phyloP scores from a whole-genome alignment of 2,888 invertebrate species.

The Xestia ashworthii region DNA sequence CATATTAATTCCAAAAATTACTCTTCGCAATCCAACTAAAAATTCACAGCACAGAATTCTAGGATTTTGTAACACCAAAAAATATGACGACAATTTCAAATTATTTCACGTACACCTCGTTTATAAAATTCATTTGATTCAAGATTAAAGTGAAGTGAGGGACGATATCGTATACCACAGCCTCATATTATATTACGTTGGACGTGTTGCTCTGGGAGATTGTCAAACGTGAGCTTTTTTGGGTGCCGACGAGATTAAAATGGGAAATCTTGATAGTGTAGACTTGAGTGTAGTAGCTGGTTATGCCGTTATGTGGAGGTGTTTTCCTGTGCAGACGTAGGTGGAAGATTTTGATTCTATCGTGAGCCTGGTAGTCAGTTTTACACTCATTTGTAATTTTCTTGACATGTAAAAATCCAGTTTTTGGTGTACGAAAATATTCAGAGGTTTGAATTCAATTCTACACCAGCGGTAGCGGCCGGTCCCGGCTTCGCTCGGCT shows the following conservation, averaged over 20 bases:
- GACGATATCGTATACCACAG: conserved; percentile 59
- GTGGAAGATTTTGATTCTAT: conserved; percentile 18
- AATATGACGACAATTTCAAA: conserved; percentile 57
- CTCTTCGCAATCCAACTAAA: not conserved
- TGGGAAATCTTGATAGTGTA: conserved; percentile 52
- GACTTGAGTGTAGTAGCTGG: conserved; percentile 2
- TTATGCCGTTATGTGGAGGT: conserved; percentile 30
- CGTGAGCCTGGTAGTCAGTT: not conserved
- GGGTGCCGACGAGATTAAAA: conserved; percentile 72
- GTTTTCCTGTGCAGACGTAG: conserved; percentile 23
- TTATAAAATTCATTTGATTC: conserved; percentile 69
- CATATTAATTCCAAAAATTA: not conserved
- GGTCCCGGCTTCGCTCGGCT: too few relatives aligned
- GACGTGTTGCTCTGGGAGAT: conserved; percentile 75
- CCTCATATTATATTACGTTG: conserved; percentile 67
- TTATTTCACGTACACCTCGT: conserved; percentile 66
- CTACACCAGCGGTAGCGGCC: too few relatives aligned
- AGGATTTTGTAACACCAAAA: conserved; percentile 32
- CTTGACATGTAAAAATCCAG: too few relatives aligned
- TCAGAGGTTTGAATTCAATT: not conserved
- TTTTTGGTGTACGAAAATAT: not conserved
- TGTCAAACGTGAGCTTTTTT: conserved; percentile 74
- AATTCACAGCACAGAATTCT: conserved; percentile 17
- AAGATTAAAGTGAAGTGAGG: conserved; percentile 64
- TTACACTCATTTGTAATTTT: not conserved